Evolutionary conservation across 1,140 invertebrate genomes (phyloP).

Genomic region (Drosophila bocqueti): DNA sequence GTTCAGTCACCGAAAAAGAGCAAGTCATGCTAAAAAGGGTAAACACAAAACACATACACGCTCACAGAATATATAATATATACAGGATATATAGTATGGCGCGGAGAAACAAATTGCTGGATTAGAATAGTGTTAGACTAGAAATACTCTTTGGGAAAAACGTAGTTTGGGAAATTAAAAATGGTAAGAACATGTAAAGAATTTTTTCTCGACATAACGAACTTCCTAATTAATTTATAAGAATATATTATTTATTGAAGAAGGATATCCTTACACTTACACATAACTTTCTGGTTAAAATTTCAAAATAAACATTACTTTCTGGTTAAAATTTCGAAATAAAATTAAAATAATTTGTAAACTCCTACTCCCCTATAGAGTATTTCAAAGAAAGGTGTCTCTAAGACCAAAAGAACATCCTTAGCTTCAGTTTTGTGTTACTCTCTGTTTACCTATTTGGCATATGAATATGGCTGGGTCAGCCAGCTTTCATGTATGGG

Average conservation of each 20-base stretch:
- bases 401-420: background rate
- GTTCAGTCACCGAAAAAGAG: slow-evolving; percentile 69
- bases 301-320: background rate
- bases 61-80: slow-evolving; percentile 1
- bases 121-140: background rate
- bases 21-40: slow-evolving; percentile 75
- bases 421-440: slow-evolving; percentile 7
- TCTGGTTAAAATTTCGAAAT: background rate
- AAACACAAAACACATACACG: slow-evolving; percentile 52
- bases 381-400: background rate
- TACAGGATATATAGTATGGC: background rate
- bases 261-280: background rate
- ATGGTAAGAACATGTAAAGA: background rate
- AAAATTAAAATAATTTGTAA: background rate
- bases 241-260: background rate
- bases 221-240: background rate
- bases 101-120: background rate
- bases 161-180: background rate
- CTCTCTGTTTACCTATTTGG: slow-evolving; percentile 30
- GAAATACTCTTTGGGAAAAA: background rate
- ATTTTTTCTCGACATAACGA: too few species aligned
- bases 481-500: slow-evolving; percentile 55
- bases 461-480: slow-evolving; percentile 33
- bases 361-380: background rate
- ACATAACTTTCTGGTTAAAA: too few species aligned